Conservation (phyloP, 2,797 vertebrate species). For the Poecilia velifera region DNA sequence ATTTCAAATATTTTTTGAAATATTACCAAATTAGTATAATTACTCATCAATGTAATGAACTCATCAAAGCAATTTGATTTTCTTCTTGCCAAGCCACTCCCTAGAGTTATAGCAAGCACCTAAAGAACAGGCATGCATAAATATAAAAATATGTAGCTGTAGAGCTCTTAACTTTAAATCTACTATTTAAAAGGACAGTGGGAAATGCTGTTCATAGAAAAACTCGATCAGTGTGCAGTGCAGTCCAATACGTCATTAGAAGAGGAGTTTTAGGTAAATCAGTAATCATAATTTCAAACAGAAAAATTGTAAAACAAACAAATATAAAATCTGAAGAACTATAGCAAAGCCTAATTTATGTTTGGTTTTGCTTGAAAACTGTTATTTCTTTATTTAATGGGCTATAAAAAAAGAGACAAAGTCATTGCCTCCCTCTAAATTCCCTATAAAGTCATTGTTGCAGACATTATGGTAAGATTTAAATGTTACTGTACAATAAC, state of each 20-base stretch:
- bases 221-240: background rate
- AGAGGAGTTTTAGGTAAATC: background rate
- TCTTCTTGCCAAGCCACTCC: background rate
- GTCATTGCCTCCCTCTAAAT: background rate
- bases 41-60: background rate
- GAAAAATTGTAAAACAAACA: background rate
- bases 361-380: background rate
- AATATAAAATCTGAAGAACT: background rate
- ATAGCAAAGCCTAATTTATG: background rate
- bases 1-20: background rate
- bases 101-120: background rate
- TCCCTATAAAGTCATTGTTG: background rate
- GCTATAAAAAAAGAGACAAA: background rate
- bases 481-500: background rate
- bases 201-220: background rate
- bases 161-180: background rate
- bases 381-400: background rate
- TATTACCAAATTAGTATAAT: background rate
- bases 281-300: background rate
- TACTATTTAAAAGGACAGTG: background rate
- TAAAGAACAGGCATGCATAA: background rate
- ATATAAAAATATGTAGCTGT: background rate
- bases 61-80: background rate
- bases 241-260: background rate
- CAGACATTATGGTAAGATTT: background rate